Conservation (phyloP, 2,797 vertebrate species). For the Alca torda region DNA sequence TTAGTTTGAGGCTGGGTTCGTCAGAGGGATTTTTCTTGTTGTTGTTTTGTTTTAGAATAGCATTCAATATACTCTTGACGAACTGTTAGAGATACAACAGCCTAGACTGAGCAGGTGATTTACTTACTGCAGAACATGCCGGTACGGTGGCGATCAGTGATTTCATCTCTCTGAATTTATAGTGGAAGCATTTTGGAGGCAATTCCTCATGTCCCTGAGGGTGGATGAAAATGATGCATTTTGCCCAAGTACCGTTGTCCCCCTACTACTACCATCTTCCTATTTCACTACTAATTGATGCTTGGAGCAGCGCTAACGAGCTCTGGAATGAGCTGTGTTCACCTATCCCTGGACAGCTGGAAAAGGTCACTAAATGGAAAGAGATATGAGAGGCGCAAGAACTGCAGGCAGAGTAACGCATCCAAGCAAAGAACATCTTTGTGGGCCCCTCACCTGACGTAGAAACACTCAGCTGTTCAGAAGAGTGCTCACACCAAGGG, state of each 20-base stretch:
- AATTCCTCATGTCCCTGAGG: neutral
- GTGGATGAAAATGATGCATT: neutral
- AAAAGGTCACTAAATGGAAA: neutral
- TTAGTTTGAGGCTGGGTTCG: neutral
- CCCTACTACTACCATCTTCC: neutral
- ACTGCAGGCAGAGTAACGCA: neutral
- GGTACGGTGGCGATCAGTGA: neutral
- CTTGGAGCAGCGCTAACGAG: neutral
- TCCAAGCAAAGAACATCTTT: neutral
- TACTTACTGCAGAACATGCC: neutral
- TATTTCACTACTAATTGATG: neutral
- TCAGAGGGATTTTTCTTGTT: neutral
- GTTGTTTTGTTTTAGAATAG: neutral
- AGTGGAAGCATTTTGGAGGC: neutral
- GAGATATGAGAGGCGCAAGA: neutral
- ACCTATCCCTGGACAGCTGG: neutral
- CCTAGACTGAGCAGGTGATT: neutral
- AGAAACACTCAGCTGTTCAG: neutral
- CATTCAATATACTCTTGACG: too few species aligned
- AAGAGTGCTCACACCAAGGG: neutral
- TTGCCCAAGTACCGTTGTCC: neutral
- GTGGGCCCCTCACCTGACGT: neutral
- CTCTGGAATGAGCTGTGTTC: neutral
- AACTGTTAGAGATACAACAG: neutral
- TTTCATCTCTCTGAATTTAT: neutral